Evolutionary conservation across 2,888 invertebrate species (phyloP).

Genomic region (Pediacus dermestoides): DNA sequence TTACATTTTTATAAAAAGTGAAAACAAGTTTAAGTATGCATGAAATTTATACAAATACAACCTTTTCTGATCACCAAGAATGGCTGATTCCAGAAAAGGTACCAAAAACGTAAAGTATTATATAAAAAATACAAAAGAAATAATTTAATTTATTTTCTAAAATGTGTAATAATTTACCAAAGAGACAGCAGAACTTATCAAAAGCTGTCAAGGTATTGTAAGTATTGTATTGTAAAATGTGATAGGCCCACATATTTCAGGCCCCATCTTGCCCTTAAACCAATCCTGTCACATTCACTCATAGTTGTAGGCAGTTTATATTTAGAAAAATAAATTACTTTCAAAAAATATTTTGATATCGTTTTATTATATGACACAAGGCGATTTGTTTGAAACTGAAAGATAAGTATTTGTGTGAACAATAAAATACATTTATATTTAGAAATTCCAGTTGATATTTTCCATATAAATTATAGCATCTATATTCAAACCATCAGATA

Average conservation of each 20-base stretch:
- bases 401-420: too few species aligned
- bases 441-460: too few species aligned
- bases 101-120: slow-evolving; percentile 16
- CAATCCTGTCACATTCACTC: slow-evolving; percentile 52
- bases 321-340: slow-evolving; percentile 49
- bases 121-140: slow-evolving; percentile 20
- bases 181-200: slow-evolving; percentile 47
- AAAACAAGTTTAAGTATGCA: slow-evolving; percentile 17
- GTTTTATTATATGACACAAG: too few species aligned
- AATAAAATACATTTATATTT: too few species aligned
- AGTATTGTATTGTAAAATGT: slow-evolving; percentile 51
- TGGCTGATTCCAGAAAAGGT: slow-evolving; percentile 25
- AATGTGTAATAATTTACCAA: slow-evolving; percentile 53
- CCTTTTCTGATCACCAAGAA: slow-evolving; percentile 28
- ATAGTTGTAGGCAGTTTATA: slow-evolving; percentile 52
- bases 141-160: slow-evolving; percentile 44
- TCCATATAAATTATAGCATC: too few species aligned
- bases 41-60: slow-evolving; percentile 19
- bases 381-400: too few species aligned
- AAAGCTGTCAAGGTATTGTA: slow-evolving; percentile 39
- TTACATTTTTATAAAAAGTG: slow-evolving; percentile 11
- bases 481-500: too few species aligned
- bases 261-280: slow-evolving; percentile 48
- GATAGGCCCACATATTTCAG: slow-evolving; percentile 50
- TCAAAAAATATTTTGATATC: too few species aligned